phyloP scores from a whole-genome alignment of 2,113 vertebrate genomes.

The Erinaceus europaeus region DNA sequence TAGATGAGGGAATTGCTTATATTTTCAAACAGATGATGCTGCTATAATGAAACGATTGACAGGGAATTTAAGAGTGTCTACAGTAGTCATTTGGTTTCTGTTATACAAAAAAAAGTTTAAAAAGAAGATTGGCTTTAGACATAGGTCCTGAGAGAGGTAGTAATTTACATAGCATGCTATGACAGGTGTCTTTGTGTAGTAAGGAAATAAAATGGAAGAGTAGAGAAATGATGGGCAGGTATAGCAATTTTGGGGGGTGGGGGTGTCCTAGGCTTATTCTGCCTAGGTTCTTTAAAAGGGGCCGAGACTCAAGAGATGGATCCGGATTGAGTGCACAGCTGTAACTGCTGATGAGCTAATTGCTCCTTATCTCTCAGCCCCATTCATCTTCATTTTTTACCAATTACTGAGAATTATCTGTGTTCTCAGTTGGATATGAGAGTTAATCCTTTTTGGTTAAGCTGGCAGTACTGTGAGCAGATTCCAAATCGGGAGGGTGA shows the following conservation, averaged over 20 bases:
- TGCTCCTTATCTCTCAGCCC: conserved; percentile 99
- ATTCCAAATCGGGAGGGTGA: conserved; percentile 94
- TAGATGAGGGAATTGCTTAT: conserved; percentile 99
- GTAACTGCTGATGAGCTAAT: conserved; percentile 99
- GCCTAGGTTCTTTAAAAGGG: conserved; percentile 91
- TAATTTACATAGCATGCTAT: conserved; percentile 84
- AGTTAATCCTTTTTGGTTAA: conserved; percentile 99
- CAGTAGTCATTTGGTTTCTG: conserved; percentile 86
- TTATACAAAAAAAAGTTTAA: conserved; percentile 76
- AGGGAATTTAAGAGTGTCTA: conserved; percentile 91
- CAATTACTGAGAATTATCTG: conserved; percentile 99
- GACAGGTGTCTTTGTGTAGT: conserved; percentile 90
- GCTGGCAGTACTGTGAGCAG: conserved; percentile 98
- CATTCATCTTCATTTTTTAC: conserved; percentile 99
- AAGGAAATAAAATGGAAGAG: conserved; percentile 83
- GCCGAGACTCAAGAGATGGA: conserved; percentile 96
- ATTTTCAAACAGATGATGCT: conserved; percentile 99
- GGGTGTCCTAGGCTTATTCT: conserved; percentile 91
- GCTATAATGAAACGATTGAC: conserved; percentile 94
- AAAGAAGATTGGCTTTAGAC: conserved; percentile 84
- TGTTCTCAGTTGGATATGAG: conserved; percentile 99
- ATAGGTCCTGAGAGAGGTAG: conserved; percentile 82
- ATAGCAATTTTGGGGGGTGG: conserved; percentile 81
- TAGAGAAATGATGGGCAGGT: conserved; percentile 88
- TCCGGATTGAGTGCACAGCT: conserved; percentile 99